Base-by-base conservation (phyloP, 2,797 vertebrate genomes). In the Gambusia yucatana region DNA sequence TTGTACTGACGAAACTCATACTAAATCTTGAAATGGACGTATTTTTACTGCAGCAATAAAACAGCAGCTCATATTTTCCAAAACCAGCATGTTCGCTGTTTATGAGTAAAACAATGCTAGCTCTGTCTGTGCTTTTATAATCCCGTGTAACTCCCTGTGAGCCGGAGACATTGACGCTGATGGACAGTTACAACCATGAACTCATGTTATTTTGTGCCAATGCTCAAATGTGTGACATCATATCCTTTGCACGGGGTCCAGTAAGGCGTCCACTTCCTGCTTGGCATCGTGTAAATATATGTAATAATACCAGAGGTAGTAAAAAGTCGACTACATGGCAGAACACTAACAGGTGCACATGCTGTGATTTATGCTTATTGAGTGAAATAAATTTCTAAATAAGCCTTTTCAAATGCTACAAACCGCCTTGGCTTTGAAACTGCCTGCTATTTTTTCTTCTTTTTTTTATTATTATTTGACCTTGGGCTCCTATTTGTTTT, bases 231-330 rank as follows among this genome's bases (percentile, higher is more conserved):
- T 76, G 78, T 93, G 91, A 94, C 91, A 91, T 93, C 88, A 94
- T 85, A 63, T 91, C 87, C 86, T 86, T 80, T 50, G 70, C 86
- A 86, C 75, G 80, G 84, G 76, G 80, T 87, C 85, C 79, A 7
- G 41, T 11, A 73, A 55, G 79, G 47, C 82, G 76, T 86, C 73
- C 30, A n/a, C 90, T 90, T 93, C 91, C 91, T 91, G 88, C 78
- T 79, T 91, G 88, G 90, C 89, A 59, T 77, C 89, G 83, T 84
- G 83, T 88, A 92, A 92, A 92, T 93, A 91, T 79, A 93, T 93
- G 77, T 57, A 61, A 87, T 89, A 88, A 92, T 84, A 82, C 70
- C 75, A 22, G 82, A 80, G 77, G 84, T 89, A 83, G 81, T 88
- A 87, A 84, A 41, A 76, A 59, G 44, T 48, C 28, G 33, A 25